These are phyloP conservation scores for Nemurella pictetii DNA, from an alignment of 2,888 invertebrate genomes.

Conservation along the genomic window DNA sequence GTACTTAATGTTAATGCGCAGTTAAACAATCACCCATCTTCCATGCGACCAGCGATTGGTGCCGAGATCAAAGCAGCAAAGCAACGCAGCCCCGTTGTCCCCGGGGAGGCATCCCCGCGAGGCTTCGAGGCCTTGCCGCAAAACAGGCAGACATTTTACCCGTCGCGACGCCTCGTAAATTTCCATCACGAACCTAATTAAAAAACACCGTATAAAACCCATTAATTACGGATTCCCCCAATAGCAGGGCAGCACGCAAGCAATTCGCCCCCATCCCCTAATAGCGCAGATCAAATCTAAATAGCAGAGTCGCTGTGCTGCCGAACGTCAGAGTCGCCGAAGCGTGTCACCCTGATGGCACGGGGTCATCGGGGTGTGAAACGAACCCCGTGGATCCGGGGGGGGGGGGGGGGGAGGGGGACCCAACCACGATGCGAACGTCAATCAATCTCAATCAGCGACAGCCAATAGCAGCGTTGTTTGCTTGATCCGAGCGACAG, in stretches of 20 bases:
- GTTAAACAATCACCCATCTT: too few relatives aligned
- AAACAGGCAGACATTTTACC: not conserved
- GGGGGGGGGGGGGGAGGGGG: not conserved
- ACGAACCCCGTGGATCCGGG: not conserved
- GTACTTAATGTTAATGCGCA: too few relatives aligned
- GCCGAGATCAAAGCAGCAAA: too few relatives aligned
- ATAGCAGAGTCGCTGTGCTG: not conserved
- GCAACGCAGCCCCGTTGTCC: too few relatives aligned
- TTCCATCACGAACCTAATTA: not conserved
- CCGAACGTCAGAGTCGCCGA: not conserved
- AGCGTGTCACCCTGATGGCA: not conserved
- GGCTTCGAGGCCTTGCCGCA: too few relatives aligned
- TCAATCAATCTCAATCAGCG: not conserved
- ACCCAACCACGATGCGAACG: not conserved
- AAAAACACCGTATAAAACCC: not conserved
- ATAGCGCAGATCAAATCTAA: not conserved
- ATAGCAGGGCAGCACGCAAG: not conserved
- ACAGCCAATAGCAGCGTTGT: not conserved
- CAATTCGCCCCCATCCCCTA: not conserved
- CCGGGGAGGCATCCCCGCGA: too few relatives aligned
- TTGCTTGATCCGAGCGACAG: too few relatives aligned
- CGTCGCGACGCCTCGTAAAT: not conserved
- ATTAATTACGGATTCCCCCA: not conserved
- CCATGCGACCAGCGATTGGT: too few relatives aligned
- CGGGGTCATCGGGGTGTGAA: not conserved